Base-by-base conservation (phyloP, 1,140 invertebrate species). In the Pogonognathellus flavescens region DNA sequence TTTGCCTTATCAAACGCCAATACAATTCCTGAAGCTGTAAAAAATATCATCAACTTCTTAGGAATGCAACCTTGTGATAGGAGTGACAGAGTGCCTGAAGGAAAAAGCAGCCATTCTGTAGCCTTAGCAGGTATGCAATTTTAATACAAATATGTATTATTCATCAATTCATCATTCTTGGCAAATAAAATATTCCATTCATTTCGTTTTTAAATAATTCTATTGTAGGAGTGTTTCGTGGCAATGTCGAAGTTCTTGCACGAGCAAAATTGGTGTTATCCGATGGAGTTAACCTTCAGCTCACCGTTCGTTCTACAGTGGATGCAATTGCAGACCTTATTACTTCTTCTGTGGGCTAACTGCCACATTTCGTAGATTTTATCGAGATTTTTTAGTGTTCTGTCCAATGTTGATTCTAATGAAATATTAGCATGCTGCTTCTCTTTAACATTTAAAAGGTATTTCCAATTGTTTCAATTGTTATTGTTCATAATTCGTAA, bases 241-340 rank as follows among this genome's bases (percentile, higher is more conserved):
- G 96, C 9, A 96, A 97, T 0, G 94, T 95, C 83, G 96, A 98
- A 86, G 94, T 99, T 41, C 90, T 99, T 18, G 96, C 98, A 0
- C 91, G 95, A 82, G 95, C 96, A 10, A 95, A 96, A 90, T 90
- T 99, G 66, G 95, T 95, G 0, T 90, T 96, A n/a, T 92, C 92
- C 16, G 95, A 94, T 25, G 94, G 94, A 83, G 96, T 91, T 13
- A 94, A 94, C 25, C 94, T 95, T 93, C 94, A 95, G 89, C 90
- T 95, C 18, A 93, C 93, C 14, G 94, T 95, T 1, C 90, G 94
- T 22, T 93, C 92, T 20, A 92, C 92, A 18, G 91, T 93, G 89
- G 90, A 92, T 6, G 90, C 91, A 87, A 92, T 94, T 55, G 95
- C 96, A 6, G 96, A 98, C 91, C 92, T 99, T 7, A 94, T 99